These are phyloP conservation scores for Notodonta ziczac DNA, from an alignment of 2,888 invertebrate genomes.

Conservation along the genomic window DNA sequence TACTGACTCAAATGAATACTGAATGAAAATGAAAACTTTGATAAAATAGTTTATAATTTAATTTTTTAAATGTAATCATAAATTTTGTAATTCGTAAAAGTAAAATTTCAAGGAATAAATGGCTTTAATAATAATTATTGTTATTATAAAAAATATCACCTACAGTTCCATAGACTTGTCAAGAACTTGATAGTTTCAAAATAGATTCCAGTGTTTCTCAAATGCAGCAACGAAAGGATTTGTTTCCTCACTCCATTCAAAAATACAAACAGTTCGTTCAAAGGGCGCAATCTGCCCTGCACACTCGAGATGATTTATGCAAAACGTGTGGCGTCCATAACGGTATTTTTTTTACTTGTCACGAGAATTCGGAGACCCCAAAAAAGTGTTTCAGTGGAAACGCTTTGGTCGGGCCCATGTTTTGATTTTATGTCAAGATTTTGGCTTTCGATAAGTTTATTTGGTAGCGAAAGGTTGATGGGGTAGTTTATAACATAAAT, in stretches of 20 bases:
- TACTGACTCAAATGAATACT: no score
- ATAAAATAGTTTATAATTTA: no score
- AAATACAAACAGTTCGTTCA: conserved; percentile 13
- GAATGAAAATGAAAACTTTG: no score
- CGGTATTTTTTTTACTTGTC: conserved; percentile 63
- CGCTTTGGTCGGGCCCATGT: conserved; percentile 33
- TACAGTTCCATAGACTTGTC: no score
- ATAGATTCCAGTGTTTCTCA: not conserved
- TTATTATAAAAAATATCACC: no score
- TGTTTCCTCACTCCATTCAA: conserved; percentile 12
- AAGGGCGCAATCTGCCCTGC: conserved; percentile 49
- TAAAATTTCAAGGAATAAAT: no score
- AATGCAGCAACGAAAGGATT: not conserved
- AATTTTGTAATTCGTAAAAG: no score
- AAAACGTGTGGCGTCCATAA: conserved; percentile 70
- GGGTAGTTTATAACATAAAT: not conserved
- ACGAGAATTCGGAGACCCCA: conserved; percentile 40
- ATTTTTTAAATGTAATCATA: no score
- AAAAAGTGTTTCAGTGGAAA: conserved; percentile 46
- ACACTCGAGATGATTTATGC: conserved; percentile 79
- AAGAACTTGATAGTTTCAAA: not conserved
- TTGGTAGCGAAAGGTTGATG: conserved; percentile 25
- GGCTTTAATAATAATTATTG: no score
- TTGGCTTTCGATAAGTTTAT: conserved; percentile 23
- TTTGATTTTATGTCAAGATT: conserved; percentile 35